Percentiles rank a stretch among this genome's conserved stretches.
Conservation (phyloP, 1,140 invertebrate genomes). For the Mactra quadrangularis region DNA sequence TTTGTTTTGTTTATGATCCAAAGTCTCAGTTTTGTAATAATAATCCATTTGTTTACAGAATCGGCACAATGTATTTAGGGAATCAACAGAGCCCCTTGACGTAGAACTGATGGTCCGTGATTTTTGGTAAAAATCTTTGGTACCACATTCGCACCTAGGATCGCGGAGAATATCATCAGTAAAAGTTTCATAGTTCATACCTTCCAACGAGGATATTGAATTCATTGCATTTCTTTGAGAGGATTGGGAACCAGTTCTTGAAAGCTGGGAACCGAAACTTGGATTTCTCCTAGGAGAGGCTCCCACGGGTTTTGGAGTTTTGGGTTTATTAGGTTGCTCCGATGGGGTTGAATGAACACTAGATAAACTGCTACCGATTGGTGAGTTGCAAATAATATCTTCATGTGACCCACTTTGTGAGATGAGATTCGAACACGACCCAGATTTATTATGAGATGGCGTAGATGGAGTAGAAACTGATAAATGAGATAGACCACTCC, state of each 20-base stretch:
- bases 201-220: conserved; percentile 36
- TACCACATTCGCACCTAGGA: conserved; percentile 37
- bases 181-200: conserved; percentile 17
- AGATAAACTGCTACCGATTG: conserved; percentile 24
- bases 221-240: conserved; percentile 36
- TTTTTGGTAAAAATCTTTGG: not conserved
- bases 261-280: conserved; percentile 20
- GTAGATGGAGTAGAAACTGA: conserved; percentile 32
- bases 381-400: conserved; percentile 41
- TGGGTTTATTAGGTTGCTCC: conserved; percentile 60
- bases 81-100: conserved; percentile 8
- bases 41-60: conserved; percentile 38
- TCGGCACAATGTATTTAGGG: conserved; percentile 40
- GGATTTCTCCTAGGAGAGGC: conserved; percentile 58
- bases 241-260: conserved; percentile 35
- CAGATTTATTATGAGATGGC: conserved; percentile 54
- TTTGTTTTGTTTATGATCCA: not conserved
- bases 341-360: conserved; percentile 52
- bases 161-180: conserved; percentile 19
- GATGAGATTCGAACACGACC: conserved; percentile 19
- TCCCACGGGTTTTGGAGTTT: conserved; percentile 57
- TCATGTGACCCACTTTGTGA: conserved; percentile 9
- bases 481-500: not conserved
- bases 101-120: not conserved
- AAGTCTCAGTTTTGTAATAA: conserved; percentile 21